Base-by-base conservation (phyloP, 2,113 vertebrate species). In the Reinhardtius hippoglossoides region DNA sequence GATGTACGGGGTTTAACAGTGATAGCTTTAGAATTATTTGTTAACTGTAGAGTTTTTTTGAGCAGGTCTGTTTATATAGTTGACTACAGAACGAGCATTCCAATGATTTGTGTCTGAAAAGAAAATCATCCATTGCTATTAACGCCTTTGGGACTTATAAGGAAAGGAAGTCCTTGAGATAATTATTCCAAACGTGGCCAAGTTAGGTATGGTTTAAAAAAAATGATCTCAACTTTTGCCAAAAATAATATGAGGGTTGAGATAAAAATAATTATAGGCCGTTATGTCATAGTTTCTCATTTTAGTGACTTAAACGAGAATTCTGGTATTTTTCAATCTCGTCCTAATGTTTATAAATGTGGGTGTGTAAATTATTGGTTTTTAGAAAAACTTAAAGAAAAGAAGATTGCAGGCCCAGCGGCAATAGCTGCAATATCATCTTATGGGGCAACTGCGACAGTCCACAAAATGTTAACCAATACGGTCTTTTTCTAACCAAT, bases 1-100 rank as follows among this genome's bases (percentile, higher is more conserved):
- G 20, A 24, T 64, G 3, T 26, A 10, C 9, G 27, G 68, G n/a
- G 60, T 80, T 82, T 61, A 14, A 74, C 77, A 76, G 54, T 62
- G 37, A 78, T 76, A 73, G 80, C 57, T 78, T 62, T 83, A 84
- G 71, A 40, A 18, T 5, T 63, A 37, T 75, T 15, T 62, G 55
- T 81, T 52, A 20, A 58, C 31, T 62, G 31, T 74, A 21, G 50
- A 75, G 44, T n/a, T 18, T 66, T 66, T 74, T 21, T 64, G 58
- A 44, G 27, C 6, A 2, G 3, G 2, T 67, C 13, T 74, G 63
- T 71, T 63, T 78, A 61, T 58, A 46, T 67, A 44, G 73, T 61
- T 78, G 57, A 63, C 23, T 31, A 60, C 76, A 70, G 8, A 56
- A 62, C 23, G 21, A 70, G 55, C 40, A 57, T 77, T 82, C 71